These are phyloP conservation scores for Gallinago jamesoni DNA, from an alignment of 2,113 vertebrate species.

Conservation along the genomic window DNA sequence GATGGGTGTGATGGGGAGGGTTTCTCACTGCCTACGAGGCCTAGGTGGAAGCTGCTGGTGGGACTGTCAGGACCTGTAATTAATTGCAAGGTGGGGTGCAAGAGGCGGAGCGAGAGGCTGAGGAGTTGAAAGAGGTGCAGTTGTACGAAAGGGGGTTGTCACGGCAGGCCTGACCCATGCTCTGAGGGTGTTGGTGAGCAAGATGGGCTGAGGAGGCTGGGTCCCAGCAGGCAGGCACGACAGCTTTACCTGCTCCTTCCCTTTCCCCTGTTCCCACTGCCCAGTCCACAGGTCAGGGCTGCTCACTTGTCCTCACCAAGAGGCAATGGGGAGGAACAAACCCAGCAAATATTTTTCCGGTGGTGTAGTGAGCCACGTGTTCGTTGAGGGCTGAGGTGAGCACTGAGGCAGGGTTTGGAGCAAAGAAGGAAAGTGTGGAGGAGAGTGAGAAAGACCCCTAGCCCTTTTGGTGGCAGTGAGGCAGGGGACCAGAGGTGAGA, in stretches of 20 bases:
- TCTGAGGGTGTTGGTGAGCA: background rate
- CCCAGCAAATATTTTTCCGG: background rate
- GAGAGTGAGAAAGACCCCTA: background rate
- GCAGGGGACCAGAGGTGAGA: background rate
- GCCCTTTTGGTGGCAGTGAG: background rate
- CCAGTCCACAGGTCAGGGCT: background rate
- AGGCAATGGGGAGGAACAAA: background rate
- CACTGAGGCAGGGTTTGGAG: background rate
- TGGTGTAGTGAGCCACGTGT: background rate
- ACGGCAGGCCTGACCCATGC: background rate
- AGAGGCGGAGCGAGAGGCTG: background rate
- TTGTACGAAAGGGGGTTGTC: background rate
- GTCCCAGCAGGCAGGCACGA: rapidly evolving
- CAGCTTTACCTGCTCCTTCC: background rate
- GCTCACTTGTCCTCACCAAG: background rate
- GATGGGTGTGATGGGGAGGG: rapidly evolving
- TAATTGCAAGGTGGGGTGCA: background rate
- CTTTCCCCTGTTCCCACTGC: background rate
- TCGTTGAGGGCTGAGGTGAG: background rate
- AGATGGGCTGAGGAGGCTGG: background rate
- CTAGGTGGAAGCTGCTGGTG: background rate
- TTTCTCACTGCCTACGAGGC: rapidly evolving
- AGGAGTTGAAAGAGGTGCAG: background rate
- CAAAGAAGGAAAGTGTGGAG: background rate
- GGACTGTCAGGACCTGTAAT: background rate